These are phyloP conservation scores for Poecilobothrus nobilitatus DNA, from an alignment of 2,888 invertebrate species.

Conservation along the genomic window DNA sequence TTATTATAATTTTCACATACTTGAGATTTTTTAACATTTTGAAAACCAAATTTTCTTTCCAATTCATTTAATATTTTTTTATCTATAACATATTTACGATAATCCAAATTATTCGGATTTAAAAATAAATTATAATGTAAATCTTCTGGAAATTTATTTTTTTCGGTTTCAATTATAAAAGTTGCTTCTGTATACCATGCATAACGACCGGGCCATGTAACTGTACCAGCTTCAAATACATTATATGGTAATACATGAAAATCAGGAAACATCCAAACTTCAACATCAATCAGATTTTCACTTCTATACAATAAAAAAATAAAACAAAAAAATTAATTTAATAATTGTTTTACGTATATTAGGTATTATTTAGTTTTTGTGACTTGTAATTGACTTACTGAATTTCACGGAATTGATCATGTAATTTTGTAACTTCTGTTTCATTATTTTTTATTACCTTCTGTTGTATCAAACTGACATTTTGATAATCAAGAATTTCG, in stretches of 20 bases:
- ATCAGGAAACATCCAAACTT: conserved; percentile 60
- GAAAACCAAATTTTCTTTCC: conserved; percentile 14
- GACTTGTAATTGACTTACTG: conserved; percentile 2
- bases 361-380: no score
- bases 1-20: conserved; percentile 11
- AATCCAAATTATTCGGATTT: conserved; percentile 26
- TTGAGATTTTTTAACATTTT: conserved; percentile 21
- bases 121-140: conserved; percentile 31
- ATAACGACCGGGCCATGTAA: conserved; percentile 51
- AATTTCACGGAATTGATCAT: neutral
- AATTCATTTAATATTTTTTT: conserved; percentile 23
- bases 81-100: conserved; percentile 30
- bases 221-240: conserved; percentile 46
- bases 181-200: conserved; percentile 55
- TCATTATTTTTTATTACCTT: neutral
- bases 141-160: conserved; percentile 9
- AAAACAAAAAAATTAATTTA: neutral
- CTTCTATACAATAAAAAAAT: neutral
- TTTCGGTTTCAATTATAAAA: conserved; percentile 27
- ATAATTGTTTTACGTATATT: conserved; percentile 18
- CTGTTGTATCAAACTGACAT: conserved; percentile 40
- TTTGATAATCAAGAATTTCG: conserved; percentile 46
- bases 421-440: neutral
- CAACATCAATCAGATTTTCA: conserved; percentile 52
- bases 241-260: conserved; percentile 46